A percentile compares a stretch with the other conserved stretches of the same genome.
Evolutionary conservation across 1,140 invertebrate genomes (phyloP).

Genomic region (Nephotettix cincticeps): DNA sequence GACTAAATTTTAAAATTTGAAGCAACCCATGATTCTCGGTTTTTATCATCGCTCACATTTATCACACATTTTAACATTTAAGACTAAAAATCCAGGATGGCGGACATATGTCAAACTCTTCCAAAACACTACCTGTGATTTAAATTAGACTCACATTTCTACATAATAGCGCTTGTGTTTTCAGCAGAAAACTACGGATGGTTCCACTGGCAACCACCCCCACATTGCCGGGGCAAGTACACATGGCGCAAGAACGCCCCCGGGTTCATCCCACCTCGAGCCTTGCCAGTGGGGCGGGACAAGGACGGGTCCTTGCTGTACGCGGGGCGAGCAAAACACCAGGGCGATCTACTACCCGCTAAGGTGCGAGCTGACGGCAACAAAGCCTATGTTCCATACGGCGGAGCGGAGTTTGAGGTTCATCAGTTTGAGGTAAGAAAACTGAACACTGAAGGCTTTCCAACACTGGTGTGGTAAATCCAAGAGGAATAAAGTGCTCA

Average conservation of each 20-base stretch:
- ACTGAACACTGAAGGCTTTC: not conserved
- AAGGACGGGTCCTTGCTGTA: constrained; percentile 68
- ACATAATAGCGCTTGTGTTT: too few relatives aligned
- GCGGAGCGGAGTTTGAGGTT: constrained; percentile 61
- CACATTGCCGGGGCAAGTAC: not conserved
- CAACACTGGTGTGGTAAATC: too few relatives aligned
- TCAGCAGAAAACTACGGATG: not conserved
- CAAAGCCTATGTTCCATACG: constrained; percentile 61
- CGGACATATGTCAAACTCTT: too few relatives aligned
- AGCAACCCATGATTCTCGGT: too few relatives aligned
- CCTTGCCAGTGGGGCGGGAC: constrained; percentile 61
- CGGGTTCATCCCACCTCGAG: not conserved
- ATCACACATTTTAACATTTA: too few relatives aligned
- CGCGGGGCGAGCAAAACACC: constrained; percentile 69
- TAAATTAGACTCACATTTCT: too few relatives aligned
- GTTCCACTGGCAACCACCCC: not conserved
- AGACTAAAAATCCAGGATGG: too few relatives aligned
- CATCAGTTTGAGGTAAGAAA: constrained; percentile 62
- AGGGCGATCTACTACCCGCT: constrained; percentile 71
- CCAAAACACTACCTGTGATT: too few relatives aligned
- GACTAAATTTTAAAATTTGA: too few relatives aligned
- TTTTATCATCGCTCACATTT: too few relatives aligned
- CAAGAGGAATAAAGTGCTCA: not conserved
- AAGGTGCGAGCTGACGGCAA: constrained; percentile 69
- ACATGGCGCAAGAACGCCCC: not conserved